Base-by-base conservation (phyloP, 2,888 invertebrate species). In the Fragum sueziense region DNA sequence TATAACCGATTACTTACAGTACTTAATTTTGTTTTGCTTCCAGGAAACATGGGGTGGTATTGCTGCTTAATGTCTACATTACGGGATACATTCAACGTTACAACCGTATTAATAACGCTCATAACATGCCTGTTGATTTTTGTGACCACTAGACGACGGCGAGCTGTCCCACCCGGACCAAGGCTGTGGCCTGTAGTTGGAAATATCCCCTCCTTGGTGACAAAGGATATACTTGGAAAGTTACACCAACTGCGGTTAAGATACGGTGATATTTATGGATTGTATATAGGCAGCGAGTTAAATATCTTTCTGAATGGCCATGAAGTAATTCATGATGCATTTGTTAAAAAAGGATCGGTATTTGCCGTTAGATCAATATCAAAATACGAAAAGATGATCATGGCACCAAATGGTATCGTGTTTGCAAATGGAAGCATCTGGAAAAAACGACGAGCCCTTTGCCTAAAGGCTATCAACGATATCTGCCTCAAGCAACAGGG, bases 241-340 rank as follows among this genome's bases (percentile, higher is more conserved):
- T 34, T 82, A 0, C 54, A 69, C 2, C 51, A 67, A 7, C 31
- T 82, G 14, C 37, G 77, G 11, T 20, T 57, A 29, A 62, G 59
- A 51, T 82, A 82, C 47, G 82, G 82, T n/a, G 77, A 82, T 33
- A 59, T 82, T 7, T 82, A 61, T 20, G 70, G 61, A n/a, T 22
- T 82, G n/a, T 82, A 82, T 51, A 52, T 73, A 6, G 82, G 82
- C 1, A 70, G 33, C 3, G 76, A 82, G 29, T 47, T 82, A 20
- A 70, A 51, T 4, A 57, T 82, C 6, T 76, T 82, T 61, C 41
- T 79, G 20, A 82, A 82, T 54, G 82, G 82, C 7, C 75, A 75
- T 52, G 76, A 79, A 0, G 69, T 37, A 3, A 77, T 82, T 22
- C 69, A 79, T 29, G 77, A 82, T 14, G 79, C 82, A 14, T 61